Evolutionary conservation across 1,140 invertebrate genomes (phyloP).

Genomic region (Psix sp.): DNA sequence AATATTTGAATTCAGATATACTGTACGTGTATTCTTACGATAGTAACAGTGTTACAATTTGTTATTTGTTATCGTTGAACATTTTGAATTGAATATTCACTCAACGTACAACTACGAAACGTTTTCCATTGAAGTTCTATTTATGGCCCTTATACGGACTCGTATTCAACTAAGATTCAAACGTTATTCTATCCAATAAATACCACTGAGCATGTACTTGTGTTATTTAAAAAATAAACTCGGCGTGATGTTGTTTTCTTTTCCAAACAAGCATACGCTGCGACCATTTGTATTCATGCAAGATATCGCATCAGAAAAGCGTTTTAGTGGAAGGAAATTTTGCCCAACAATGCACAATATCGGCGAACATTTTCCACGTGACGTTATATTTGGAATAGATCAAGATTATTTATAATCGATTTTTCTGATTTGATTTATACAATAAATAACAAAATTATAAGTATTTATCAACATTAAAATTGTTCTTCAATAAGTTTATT

Average conservation of each 20-base stretch:
- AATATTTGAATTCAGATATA: too few relatives aligned
- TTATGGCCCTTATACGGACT: conserved; percentile 26
- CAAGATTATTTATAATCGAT: conserved; percentile 15
- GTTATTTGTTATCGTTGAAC: conserved; percentile 13
- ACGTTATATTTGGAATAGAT: conserved; percentile 1
- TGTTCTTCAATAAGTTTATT: too few relatives aligned
- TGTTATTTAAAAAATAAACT: conserved; percentile 22
- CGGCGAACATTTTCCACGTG: conserved; percentile 6
- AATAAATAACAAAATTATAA: not conserved
- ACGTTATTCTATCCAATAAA: conserved; percentile 13
- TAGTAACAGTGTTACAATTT: conserved; percentile 1
- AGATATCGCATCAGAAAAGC: conserved; percentile 34
- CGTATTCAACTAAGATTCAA: conserved; percentile 35
- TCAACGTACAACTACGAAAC: conserved; percentile 15
- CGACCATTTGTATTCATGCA: conserved; percentile 30
- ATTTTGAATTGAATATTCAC: conserved; percentile 24
- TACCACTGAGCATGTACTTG: not conserved
- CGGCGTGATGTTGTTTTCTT: conserved; percentile 2
- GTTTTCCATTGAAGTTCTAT: conserved; percentile 17
- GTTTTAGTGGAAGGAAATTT: conserved; percentile 31
- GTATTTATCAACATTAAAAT: too few relatives aligned
- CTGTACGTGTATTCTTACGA: not conserved
- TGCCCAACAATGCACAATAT: conserved; percentile 5
- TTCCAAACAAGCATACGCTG: conserved; percentile 2
- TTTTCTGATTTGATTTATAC: not conserved